These are phyloP conservation scores for Bos javanicus DNA, from an alignment of 2,113 vertebrate species.

Conservation along the genomic window DNA sequence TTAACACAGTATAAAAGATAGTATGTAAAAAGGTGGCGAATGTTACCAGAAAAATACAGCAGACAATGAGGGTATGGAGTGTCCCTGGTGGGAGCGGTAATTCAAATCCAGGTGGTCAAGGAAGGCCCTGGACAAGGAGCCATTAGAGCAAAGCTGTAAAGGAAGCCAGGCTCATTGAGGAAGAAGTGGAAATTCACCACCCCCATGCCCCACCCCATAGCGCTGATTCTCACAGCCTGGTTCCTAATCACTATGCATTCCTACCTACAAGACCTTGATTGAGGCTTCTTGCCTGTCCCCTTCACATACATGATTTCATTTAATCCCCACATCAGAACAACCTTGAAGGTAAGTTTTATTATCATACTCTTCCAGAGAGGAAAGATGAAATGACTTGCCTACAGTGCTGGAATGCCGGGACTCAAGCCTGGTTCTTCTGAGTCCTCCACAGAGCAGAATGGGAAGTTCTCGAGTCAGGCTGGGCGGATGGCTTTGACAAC, in stretches of 20 bases:
- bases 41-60: background rate
- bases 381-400: background rate
- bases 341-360: background rate
- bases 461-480: rapidly evolving
- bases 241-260: background rate
- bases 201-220: rapidly evolving
- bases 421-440: background rate
- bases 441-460: background rate
- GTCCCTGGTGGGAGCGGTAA: rapidly evolving
- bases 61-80: background rate
- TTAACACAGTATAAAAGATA: background rate
- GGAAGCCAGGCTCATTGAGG: rapidly evolving
- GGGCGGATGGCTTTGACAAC: background rate
- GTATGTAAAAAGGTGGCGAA: background rate
- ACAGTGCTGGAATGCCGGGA: background rate
- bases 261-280: background rate
- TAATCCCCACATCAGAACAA: background rate
- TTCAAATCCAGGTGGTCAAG: background rate
- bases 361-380: conserved; percentile 7
- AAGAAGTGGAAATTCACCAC: rapidly evolving
- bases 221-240: rapidly evolving
- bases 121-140: background rate
- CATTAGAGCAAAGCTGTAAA: background rate
- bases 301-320: background rate
- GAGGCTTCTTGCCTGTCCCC: background rate